These are phyloP conservation scores for Spodoptera frugiperda DNA, from an alignment of 1,140 invertebrate genomes.

Conservation along the genomic window DNA sequence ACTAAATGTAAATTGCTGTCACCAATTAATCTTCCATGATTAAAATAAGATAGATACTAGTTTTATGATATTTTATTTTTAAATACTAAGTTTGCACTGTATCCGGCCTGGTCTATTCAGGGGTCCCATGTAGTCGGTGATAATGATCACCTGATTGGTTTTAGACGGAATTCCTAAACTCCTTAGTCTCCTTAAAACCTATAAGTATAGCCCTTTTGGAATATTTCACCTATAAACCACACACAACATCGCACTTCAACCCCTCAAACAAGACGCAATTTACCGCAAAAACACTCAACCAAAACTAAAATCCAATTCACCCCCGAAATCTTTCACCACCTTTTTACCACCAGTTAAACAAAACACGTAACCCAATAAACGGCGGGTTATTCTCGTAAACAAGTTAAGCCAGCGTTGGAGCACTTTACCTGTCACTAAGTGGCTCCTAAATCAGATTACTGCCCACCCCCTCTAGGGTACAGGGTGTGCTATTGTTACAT, in stretches of 20 bases:
- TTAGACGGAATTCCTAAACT: too few relatives aligned
- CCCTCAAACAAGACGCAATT: not conserved
- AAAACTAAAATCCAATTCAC: not conserved
- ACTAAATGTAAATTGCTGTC: too few relatives aligned
- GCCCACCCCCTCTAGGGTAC: constrained; percentile 46
- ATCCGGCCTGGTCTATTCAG: too few relatives aligned
- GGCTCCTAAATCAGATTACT: constrained; percentile 72
- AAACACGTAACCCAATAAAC: constrained; percentile 34
- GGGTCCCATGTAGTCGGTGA: too few relatives aligned
- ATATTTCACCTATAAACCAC: too few relatives aligned
- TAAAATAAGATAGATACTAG: too few relatives aligned
- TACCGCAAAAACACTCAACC: not conserved
- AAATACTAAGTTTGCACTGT: too few relatives aligned
- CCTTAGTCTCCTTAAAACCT: too few relatives aligned
- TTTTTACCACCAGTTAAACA: constrained; percentile 26
- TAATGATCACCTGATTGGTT: too few relatives aligned
- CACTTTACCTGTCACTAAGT: constrained; percentile 75
- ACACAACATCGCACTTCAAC: not conserved
- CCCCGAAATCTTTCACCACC: constrained; percentile 3
- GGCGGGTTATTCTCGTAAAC: constrained; percentile 41
- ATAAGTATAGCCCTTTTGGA: too few relatives aligned
- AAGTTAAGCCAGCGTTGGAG: constrained; percentile 63
- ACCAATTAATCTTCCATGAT: too few relatives aligned
- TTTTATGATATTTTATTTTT: too few relatives aligned
- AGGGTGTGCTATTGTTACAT: constrained; percentile 39